phyloP scores from a whole-genome alignment of 2,113 vertebrate species.

The Tenebrosternarchus preto region DNA sequence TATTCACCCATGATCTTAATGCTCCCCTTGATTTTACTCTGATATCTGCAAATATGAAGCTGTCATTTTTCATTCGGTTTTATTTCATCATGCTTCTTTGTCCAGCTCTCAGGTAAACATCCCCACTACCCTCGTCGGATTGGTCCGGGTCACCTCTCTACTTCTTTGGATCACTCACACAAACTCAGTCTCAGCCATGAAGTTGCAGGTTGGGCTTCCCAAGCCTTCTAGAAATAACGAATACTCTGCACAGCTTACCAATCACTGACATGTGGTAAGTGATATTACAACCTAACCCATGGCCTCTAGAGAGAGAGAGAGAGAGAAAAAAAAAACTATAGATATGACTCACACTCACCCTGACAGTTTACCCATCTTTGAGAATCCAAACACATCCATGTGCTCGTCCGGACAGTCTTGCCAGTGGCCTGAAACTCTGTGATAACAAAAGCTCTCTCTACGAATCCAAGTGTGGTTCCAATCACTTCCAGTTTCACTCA shows the following conservation, averaged over 20 bases:
- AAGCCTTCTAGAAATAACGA: conserved; percentile 12
- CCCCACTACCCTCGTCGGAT: background rate
- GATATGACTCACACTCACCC: conserved; percentile 66
- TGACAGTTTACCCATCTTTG: conserved; percentile 72
- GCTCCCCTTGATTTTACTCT: no score
- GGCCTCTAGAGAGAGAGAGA: background rate
- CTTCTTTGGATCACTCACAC: conserved; percentile 16
- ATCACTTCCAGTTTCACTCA: background rate
- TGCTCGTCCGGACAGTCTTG: conserved; percentile 15
- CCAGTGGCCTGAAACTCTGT: background rate
- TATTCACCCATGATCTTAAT: background rate
- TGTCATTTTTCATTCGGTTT: no score
- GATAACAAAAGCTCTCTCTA: background rate
- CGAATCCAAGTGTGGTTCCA: conserved; percentile 43
- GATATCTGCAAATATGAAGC: no score
- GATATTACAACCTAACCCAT: conserved; percentile 1
- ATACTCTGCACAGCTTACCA: background rate
- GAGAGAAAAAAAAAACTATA: background rate
- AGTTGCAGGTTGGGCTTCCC: background rate
- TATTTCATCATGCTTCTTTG: background rate
- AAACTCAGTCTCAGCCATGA: background rate
- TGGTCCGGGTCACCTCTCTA: background rate
- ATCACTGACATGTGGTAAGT: background rate
- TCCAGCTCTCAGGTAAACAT: background rate
- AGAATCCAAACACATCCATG: conserved; percentile 76